Evolutionary conservation across 1,140 invertebrate genomes (phyloP).

Genomic region (Sycophila sp.): DNA sequence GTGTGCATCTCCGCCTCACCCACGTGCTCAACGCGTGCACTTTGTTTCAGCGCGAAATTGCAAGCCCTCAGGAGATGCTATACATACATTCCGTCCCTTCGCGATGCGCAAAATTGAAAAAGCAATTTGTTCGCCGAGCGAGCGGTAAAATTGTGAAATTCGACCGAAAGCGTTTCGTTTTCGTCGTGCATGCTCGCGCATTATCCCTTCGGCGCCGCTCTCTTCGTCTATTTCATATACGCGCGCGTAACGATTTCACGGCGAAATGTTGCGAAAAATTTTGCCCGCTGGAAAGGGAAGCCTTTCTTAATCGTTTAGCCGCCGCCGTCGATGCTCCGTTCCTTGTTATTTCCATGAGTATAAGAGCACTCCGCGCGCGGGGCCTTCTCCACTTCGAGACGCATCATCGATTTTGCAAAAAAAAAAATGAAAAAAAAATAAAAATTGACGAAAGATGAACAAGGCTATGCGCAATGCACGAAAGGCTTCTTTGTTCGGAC

Average conservation of each 20-base stretch:
- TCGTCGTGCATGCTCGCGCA: neutral
- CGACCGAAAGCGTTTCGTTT: neutral
- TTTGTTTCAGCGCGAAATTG: conserved; percentile 13
- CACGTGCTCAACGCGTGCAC: neutral
- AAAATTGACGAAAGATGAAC: neutral
- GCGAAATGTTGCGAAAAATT: neutral
- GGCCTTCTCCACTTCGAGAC: too few species aligned
- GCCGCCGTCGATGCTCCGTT: neutral
- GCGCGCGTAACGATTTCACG: neutral
- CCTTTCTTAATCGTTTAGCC: conserved; percentile 20
- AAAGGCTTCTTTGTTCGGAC: too few species aligned
- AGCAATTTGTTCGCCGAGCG: conserved; percentile 1
- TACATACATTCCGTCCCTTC: neutral
- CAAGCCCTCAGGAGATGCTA: neutral
- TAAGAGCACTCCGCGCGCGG: neutral
- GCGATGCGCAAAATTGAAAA: conserved; percentile 9
- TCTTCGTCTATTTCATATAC: neutral
- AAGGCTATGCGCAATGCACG: too few species aligned
- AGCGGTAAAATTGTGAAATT: neutral
- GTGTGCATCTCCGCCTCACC: neutral
- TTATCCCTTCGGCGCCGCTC: too few species aligned
- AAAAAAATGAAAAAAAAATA: too few species aligned
- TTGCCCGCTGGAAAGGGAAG: neutral
- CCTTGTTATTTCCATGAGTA: neutral
- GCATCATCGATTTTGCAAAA: neutral